A percentile compares a stretch with the other conserved stretches of the same genome.
phyloP scores from a whole-genome alignment of 2,113 vertebrate species.

The Clarias magur region DNA sequence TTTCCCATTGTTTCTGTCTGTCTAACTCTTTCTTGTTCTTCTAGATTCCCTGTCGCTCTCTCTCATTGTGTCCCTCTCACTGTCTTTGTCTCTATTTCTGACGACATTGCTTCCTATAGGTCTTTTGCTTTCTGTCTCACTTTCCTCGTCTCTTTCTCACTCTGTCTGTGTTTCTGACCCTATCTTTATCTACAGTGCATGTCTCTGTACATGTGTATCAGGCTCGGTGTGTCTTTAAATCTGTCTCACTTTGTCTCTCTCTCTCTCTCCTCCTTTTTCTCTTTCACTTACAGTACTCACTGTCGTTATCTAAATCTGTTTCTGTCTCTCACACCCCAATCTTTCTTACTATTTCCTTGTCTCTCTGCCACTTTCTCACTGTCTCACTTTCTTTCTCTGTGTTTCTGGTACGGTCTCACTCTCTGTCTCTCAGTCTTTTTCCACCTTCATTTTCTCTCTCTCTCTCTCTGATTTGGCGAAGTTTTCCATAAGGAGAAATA shows the following conservation, averaged over 20 bases:
- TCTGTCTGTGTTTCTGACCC: neutral
- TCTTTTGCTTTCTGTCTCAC: neutral
- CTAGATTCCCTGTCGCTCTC: neutral
- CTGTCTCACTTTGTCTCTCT: neutral
- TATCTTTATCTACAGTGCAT: neutral
- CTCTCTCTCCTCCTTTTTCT: neutral
- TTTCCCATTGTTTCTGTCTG: neutral
- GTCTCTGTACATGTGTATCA: neutral
- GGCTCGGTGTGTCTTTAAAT: neutral
- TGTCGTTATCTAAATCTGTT: neutral
- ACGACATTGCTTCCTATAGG: neutral
- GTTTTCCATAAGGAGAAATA: neutral
- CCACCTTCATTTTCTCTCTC: neutral
- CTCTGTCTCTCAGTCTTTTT: neutral
- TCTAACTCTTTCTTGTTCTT: neutral
- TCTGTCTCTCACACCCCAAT: neutral
- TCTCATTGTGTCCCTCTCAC: neutral
- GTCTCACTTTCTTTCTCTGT: neutral
- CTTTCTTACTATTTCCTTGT: no score
- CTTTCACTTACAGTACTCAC: neutral
- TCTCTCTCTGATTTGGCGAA: neutral
- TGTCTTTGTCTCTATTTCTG: neutral
- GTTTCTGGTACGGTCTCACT: neutral
- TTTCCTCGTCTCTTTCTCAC: neutral
- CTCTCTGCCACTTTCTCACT: neutral